Percentiles rank a stretch among this genome's conserved stretches.
phyloP scores from a whole-genome alignment of 2,888 invertebrate species.

The Ferrisia virgata region DNA sequence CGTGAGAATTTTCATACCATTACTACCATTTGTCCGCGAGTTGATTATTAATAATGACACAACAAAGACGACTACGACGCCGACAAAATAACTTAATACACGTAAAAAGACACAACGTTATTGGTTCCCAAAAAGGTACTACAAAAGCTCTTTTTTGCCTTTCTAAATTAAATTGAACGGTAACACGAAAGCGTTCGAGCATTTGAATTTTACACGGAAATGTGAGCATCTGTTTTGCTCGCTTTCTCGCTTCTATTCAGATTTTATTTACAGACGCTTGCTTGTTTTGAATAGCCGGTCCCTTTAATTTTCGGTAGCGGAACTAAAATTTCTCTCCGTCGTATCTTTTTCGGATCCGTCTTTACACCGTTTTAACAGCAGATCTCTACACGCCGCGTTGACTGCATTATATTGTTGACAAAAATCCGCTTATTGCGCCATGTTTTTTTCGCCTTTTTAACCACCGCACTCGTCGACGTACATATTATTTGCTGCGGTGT shows the following conservation, averaged over 20 bases:
- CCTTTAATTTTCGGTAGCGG: constrained; percentile 23
- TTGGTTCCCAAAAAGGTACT: constrained; percentile 17
- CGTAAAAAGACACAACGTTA: background rate
- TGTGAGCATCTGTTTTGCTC: constrained; percentile 41
- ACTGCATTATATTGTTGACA: constrained; percentile 34
- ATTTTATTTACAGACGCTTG: constrained; percentile 40
- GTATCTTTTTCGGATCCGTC: constrained; percentile 26
- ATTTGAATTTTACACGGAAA: constrained; percentile 36
- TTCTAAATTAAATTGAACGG: constrained; percentile 35
- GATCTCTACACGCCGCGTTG: constrained; percentile 12
- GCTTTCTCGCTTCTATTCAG: constrained; percentile 39
- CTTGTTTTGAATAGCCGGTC: constrained; percentile 38
- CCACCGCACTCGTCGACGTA: background rate
- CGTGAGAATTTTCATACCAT: background rate
- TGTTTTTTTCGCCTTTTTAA: constrained; percentile 39
- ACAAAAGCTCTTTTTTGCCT: constrained; percentile 31
- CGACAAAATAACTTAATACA: background rate
- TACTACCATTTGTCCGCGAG: background rate
- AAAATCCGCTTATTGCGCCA: constrained; percentile 40
- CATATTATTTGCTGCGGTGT: background rate
- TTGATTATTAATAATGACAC: background rate
- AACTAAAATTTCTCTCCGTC: background rate
- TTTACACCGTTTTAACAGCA: constrained; percentile 31
- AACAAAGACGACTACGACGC: no score
- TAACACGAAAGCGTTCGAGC: constrained; percentile 33